Percentiles rank a stretch among this genome's conserved stretches.
Conservation (phyloP, 2,113 vertebrate species). For the Rhipidura dahli region DNA sequence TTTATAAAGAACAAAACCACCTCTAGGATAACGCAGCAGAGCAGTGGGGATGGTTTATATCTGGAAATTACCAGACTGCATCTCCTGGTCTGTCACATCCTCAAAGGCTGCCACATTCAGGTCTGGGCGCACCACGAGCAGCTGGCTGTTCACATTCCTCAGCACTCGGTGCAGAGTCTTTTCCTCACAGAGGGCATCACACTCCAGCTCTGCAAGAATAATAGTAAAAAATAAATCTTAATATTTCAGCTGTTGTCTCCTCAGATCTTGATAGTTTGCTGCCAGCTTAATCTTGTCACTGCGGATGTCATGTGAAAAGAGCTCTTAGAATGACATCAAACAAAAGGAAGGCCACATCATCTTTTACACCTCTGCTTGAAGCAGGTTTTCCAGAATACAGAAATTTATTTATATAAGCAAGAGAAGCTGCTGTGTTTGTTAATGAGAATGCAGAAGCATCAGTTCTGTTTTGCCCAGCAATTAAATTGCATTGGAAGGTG, state of each 20-base stretch:
- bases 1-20: neutral
- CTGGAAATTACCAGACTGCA: conserved; percentile 4
- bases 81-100: conserved; percentile 58
- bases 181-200: conserved; percentile 55
- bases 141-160: conserved; percentile 49
- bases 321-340: neutral
- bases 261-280: neutral
- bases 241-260: neutral
- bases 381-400: neutral
- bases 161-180: neutral
- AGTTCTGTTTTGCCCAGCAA: neutral
- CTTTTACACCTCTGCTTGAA: neutral
- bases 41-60: neutral
- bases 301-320: neutral
- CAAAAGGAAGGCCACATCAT: too few relatives aligned
- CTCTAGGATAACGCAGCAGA: neutral
- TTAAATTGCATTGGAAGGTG: neutral
- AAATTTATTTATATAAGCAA: neutral
- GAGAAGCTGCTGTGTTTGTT: neutral
- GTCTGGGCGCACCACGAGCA: conserved; percentile 57
- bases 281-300: neutral
- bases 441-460: neutral
- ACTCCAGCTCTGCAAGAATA: conserved; percentile 52
- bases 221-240: neutral
- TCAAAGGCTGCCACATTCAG: conserved; percentile 47